Conservation (phyloP, 2,797 vertebrate genomes). For the Apogon hyalosoma region DNA sequence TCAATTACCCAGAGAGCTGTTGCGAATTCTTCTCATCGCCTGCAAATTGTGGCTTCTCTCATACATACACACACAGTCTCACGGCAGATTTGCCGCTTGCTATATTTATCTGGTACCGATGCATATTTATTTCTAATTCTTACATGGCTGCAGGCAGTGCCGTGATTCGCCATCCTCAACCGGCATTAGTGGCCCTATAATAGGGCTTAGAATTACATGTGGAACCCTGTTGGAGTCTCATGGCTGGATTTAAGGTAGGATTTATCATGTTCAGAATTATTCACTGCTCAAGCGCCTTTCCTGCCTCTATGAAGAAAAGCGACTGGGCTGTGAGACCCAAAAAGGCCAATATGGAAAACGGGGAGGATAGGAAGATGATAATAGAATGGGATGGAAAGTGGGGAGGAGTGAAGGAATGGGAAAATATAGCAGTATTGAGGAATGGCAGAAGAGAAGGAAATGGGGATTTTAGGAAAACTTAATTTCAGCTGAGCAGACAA, state of each 20-base stretch:
- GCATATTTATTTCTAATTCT: constrained; percentile 90
- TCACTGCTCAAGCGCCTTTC: constrained; percentile 81
- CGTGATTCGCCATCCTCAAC: constrained; percentile 87
- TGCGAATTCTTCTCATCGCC: constrained; percentile 83
- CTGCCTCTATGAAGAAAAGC: constrained; percentile 75
- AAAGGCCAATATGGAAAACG: constrained; percentile 76
- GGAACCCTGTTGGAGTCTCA: constrained; percentile 86
- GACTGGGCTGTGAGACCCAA: constrained; percentile 75
- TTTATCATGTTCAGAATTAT: constrained; percentile 88
- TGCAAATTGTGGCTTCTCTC: constrained; percentile 81
- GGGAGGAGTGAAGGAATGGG: constrained; percentile 58
- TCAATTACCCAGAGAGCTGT: constrained; percentile 87
- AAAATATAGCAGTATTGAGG: constrained; percentile 53
- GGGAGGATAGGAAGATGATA: constrained; percentile 62
- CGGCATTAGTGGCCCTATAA: constrained; percentile 86
- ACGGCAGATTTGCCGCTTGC: constrained; percentile 84
- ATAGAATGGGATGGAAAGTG: constrained; percentile 67
- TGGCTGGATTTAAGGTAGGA: constrained; percentile 86
- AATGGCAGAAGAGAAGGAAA: constrained; percentile 36
- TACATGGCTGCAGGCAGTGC: constrained; percentile 86
- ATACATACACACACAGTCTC: constrained; percentile 68
- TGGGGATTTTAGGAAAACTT: constrained; percentile 71
- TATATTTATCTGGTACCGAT: constrained; percentile 88
- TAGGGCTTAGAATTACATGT: constrained; percentile 88
- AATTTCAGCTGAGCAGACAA: constrained; percentile 75